Evolutionary conservation across 2,888 invertebrate genomes (phyloP), one percentile per base, ranked within the genome.

Genomic region (Petrophora chlorosata): DNA sequence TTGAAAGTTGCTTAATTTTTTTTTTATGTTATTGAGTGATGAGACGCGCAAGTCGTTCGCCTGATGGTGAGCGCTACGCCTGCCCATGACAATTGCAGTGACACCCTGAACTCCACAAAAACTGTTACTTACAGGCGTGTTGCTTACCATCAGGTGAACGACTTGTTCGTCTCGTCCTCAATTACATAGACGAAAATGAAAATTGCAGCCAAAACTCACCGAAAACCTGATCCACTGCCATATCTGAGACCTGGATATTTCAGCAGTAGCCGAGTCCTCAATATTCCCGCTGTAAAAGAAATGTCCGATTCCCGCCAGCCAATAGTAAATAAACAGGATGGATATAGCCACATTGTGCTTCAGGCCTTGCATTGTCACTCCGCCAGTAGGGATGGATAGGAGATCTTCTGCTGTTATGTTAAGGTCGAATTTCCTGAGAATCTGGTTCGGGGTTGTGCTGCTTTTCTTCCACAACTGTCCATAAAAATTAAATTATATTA

Each of bases 231-330:
- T 91, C 94, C 94, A 95, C 73, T 95, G 94, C 94, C 94, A 94
- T 44, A 95, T 90, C 79, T 94, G 94, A 15, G 92, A 92, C 39
- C 94, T 85, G 0, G 94, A 94, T 67, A 95, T 95, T 77, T 95
- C 95, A 1, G 94, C 94, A 0, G 95, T 95, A 3, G 95, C 94
- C 0, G 94, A 94, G 71, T 95, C 95, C 71, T 95, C 95, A 15
- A 94, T 92, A 14, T 91, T 89, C 7, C 92, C 93, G 53, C 90
- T 91, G 51, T 92, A 91, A 63, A 92, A 90, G 74, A 94, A 94
- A 67, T 94, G 93, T 0, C 95, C 95, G 16, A 88, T 86, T 0
- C 94, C 94, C 1, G 88, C 90, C 52, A 94, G 70, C 94, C 94
- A 95, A 59, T 94, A 90, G 66, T 92, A 93, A 33, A 94, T 91